These are phyloP conservation scores for Tadarida brasiliensis DNA, from an alignment of 2,797 vertebrate species.

Conservation along the genomic window DNA sequence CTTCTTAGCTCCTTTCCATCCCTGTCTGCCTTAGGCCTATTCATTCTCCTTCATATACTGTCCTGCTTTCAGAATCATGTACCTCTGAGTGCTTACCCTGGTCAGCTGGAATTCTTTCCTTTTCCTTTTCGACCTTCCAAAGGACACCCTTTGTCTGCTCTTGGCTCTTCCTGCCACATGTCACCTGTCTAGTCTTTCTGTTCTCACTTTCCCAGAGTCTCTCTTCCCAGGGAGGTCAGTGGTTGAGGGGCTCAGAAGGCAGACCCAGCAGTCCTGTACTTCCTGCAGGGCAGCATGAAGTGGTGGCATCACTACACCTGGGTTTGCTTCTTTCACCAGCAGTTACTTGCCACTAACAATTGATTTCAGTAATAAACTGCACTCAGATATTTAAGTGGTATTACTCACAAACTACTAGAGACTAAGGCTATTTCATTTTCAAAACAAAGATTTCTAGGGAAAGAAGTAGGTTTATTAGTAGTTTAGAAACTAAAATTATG, in stretches of 20 bases:
- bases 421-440: background rate
- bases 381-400: background rate
- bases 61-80: background rate
- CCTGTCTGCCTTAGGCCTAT: background rate
- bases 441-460: constrained; percentile 17
- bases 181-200: background rate
- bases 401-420: background rate
- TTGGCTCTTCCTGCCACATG: background rate
- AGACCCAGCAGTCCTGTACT: background rate
- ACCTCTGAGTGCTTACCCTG: background rate
- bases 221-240: background rate
- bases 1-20: background rate
- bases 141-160: background rate
- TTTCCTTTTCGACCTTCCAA: background rate
- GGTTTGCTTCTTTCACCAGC: background rate
- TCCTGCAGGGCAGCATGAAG: background rate
- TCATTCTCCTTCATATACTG: constrained; percentile 7
- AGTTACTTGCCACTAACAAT: background rate
- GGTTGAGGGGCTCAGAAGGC: background rate
- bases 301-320: no score
- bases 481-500: constrained; percentile 30
- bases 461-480: background rate
- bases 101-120: background rate
- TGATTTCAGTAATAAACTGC: background rate
- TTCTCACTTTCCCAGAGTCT: background rate